Evolutionary conservation across 2,888 invertebrate genomes (phyloP).

Genomic region (Tenthredo mesomela): DNA sequence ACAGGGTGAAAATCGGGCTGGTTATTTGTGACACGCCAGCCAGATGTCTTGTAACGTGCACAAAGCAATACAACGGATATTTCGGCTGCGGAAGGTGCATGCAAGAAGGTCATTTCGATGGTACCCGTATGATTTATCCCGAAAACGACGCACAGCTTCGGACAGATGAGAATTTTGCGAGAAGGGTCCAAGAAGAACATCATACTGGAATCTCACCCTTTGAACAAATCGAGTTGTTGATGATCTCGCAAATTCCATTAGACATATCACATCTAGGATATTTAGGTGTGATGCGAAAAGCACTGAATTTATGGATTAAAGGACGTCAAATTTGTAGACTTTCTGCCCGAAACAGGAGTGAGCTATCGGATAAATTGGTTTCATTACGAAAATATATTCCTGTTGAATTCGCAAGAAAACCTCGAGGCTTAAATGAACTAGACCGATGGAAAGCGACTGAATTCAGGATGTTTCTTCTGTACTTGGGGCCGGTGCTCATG

Average conservation of each 20-base stretch:
- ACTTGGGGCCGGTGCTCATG: slow-evolving; percentile 1
- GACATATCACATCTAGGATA: neutral
- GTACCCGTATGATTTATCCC: neutral
- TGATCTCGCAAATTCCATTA: neutral
- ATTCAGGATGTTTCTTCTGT: neutral
- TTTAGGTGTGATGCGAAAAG: neutral
- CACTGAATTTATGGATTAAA: neutral
- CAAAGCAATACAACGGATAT: neutral
- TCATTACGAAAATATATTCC: neutral
- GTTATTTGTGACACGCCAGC: neutral
- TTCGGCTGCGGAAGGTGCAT: neutral
- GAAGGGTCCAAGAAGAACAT: neutral
- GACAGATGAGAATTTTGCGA: neutral
- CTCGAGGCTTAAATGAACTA: neutral
- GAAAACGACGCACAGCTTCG: neutral
- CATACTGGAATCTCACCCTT: neutral
- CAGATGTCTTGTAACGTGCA: neutral
- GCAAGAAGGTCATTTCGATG: neutral
- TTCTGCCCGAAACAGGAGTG: neutral
- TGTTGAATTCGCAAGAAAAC: neutral
- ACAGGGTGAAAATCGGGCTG: neutral
- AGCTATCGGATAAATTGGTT: neutral
- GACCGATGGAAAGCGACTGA: too few relatives aligned
- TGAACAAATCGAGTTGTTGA: neutral
- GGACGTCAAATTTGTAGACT: neutral